These are phyloP conservation scores for Megalops atlanticus DNA, from an alignment of 2,113 vertebrate genomes.

Conservation along the genomic window DNA sequence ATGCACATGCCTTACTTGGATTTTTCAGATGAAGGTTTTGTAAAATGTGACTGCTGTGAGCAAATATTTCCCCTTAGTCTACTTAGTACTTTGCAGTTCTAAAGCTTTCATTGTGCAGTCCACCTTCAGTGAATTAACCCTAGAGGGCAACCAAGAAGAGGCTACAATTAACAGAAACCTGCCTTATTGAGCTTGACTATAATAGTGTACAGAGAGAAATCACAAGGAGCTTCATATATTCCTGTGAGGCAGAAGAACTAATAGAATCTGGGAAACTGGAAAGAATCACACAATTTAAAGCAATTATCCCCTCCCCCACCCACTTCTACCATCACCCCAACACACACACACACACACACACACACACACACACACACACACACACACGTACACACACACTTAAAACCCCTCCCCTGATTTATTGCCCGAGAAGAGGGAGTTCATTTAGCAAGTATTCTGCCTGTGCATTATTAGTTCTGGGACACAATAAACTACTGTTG, in stretches of 20 bases:
- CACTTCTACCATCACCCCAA: not conserved
- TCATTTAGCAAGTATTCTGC: constrained; percentile 36
- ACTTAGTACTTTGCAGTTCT: not conserved
- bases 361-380: constrained; percentile 7
- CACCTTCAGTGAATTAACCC: not conserved
- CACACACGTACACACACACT: not conserved
- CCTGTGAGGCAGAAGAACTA: not conserved
- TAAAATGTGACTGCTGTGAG: not conserved
- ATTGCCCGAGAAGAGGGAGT: constrained; percentile 20
- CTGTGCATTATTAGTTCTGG: constrained; percentile 51
- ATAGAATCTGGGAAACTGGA: not conserved
- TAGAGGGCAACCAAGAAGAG: not conserved
- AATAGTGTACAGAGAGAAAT: not conserved
- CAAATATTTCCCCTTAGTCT: not conserved
- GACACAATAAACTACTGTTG: constrained; percentile 44
- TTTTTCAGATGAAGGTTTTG: not conserved
- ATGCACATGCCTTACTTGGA: not conserved
- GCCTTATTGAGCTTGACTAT: not conserved
- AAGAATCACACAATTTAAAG: constrained; percentile 2
- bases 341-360: constrained; percentile 18
- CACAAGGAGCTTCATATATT: not conserved
- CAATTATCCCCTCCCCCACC: constrained; percentile 45
- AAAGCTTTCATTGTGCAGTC: not conserved
- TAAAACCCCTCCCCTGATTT: constrained; percentile 1
- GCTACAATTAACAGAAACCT: not conserved